Evolutionary conservation across 2,797 vertebrate species (phyloP).

Genomic region (Mormyrops boulengeri): DNA sequence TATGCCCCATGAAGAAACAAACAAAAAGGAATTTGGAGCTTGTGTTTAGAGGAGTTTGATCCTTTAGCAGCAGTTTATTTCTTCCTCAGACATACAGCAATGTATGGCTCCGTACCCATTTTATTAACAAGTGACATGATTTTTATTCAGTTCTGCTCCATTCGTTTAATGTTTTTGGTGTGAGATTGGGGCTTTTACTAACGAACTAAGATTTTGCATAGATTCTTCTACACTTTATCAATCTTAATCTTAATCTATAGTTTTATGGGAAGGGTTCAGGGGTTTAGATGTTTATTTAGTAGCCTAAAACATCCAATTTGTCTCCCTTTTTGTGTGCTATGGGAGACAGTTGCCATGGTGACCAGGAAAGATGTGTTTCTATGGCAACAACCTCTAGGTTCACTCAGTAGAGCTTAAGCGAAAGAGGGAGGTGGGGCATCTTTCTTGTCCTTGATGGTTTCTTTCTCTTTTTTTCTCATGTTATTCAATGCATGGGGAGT

Average conservation of each 20-base stretch:
- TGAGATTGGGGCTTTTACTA: slow-evolving; percentile 8
- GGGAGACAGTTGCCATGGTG: slow-evolving; percentile 54
- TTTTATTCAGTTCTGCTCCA: background rate
- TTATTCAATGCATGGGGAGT: background rate
- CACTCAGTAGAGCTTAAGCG: slow-evolving; percentile 30
- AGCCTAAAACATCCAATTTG: slow-evolving; percentile 25
- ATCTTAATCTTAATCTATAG: slow-evolving; percentile 5
- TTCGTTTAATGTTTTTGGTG: slow-evolving; percentile 6
- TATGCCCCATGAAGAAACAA: background rate
- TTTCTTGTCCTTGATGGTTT: slow-evolving; percentile 8
- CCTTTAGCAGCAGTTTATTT: background rate
- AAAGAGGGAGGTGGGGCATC: slow-evolving; percentile 19
- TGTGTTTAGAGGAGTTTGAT: background rate
- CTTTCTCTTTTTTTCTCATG: background rate
- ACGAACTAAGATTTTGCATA: background rate
- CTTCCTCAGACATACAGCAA: background rate
- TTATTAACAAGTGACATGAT: background rate
- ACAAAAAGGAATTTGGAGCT: background rate
- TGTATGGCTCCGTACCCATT: background rate
- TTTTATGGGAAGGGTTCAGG: slow-evolving; percentile 40
- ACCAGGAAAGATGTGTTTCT: slow-evolving; percentile 51
- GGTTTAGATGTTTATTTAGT: slow-evolving; percentile 41
- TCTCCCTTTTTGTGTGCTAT: slow-evolving; percentile 25
- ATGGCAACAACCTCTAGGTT: slow-evolving; percentile 52
- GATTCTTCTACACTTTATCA: background rate